Percentiles rank a stretch among this genome's conserved stretches.
Evolutionary conservation across 2,888 invertebrate genomes (phyloP).

Genomic region (Tenthredo distinguenda): DNA sequence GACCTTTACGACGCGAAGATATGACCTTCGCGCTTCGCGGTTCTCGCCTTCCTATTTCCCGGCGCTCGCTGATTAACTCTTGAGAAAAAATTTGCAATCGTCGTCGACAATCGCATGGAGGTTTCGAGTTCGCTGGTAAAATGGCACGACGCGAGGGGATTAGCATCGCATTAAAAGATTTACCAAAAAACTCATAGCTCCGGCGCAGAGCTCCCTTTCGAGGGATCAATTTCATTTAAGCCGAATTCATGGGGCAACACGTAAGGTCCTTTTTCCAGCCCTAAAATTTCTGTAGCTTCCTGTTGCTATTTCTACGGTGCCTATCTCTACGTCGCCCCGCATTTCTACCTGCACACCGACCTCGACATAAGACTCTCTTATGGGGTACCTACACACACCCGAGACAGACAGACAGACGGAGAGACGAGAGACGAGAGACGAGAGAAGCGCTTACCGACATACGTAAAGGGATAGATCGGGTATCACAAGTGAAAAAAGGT

Average conservation of each 20-base stretch:
- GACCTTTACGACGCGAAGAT: slow-evolving; percentile 43
- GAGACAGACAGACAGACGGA: slow-evolving; percentile 47
- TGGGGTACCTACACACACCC: slow-evolving; percentile 31
- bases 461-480: slow-evolving; percentile 69
- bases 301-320: slow-evolving; percentile 50
- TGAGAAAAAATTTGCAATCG: neutral
- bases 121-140: slow-evolving; percentile 25
- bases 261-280: slow-evolving; percentile 29
- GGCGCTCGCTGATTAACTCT: neutral
- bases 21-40: slow-evolving; percentile 38
- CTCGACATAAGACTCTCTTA: slow-evolving; percentile 20
- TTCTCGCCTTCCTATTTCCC: neutral
- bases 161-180: slow-evolving; percentile 74
- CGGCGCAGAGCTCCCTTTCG: neutral
- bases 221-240: slow-evolving; percentile 77
- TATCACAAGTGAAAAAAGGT: slow-evolving; percentile 71
- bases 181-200: neutral
- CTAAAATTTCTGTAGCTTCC: slow-evolving; percentile 41
- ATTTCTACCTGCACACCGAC: slow-evolving; percentile 33
- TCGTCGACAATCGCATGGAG: neutral
- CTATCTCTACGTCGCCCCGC: neutral
- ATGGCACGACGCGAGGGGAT: slow-evolving; percentile 65
- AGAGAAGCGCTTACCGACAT: slow-evolving; percentile 57
- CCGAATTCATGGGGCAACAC: slow-evolving; percentile 75
- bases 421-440: slow-evolving; percentile 61